These are phyloP conservation scores for Stenoptilia bipunctidactyla DNA, from an alignment of 2,888 invertebrate species.

Conservation along the genomic window DNA sequence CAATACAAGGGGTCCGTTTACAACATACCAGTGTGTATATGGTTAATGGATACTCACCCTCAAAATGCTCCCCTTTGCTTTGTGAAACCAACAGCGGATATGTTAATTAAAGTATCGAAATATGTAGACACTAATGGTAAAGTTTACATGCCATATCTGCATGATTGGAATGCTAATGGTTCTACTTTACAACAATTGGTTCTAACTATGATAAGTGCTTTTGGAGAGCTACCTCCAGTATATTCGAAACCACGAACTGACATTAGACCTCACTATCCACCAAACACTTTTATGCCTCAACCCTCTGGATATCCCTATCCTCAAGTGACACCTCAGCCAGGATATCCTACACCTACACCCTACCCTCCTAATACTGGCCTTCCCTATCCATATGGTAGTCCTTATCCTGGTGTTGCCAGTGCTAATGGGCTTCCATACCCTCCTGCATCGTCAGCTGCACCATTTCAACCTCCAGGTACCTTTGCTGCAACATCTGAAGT, in stretches of 20 bases:
- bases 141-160: constrained; percentile 95
- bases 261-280: constrained; percentile 72
- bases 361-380: constrained; percentile 49
- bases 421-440: constrained; percentile 42
- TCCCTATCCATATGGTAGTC: constrained; percentile 66
- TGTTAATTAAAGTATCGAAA: constrained; percentile 95
- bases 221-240: constrained; percentile 96
- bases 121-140: constrained; percentile 96
- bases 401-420: constrained; percentile 41
- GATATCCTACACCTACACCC: constrained; percentile 49
- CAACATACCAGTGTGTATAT: constrained; percentile 97
- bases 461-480: constrained; percentile 36
- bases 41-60: constrained; percentile 98
- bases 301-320: constrained; percentile 58
- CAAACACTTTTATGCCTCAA: constrained; percentile 53
- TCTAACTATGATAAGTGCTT: constrained; percentile 91
- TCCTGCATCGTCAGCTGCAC: constrained; percentile 28
- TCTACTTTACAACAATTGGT: constrained; percentile 92
- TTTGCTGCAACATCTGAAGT: constrained; percentile 38
- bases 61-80: constrained; percentile 95
- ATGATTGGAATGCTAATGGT: constrained; percentile 88
- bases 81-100: constrained; percentile 93
- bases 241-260: constrained; percentile 79
- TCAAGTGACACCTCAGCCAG: constrained; percentile 31
- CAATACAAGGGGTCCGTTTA: constrained; percentile 89